Conservation (phyloP, 2,113 vertebrate species). For the Rhinichthys klamathensis region DNA sequence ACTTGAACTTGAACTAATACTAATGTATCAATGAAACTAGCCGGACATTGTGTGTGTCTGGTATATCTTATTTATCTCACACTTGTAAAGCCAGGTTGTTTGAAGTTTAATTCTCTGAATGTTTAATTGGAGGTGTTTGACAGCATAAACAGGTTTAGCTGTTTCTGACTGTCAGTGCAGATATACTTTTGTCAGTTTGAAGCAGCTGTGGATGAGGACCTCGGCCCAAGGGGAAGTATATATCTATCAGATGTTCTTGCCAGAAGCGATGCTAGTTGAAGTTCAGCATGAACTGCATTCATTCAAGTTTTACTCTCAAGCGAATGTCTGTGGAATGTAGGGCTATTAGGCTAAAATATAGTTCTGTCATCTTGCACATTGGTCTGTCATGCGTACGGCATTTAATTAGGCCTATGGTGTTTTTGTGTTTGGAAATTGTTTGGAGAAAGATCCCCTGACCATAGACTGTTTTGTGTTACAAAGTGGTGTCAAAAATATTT, state of each 20-base stretch:
- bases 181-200: neutral
- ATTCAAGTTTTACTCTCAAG: neutral
- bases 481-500: neutral
- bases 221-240: neutral
- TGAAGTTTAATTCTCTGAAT: neutral
- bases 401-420: neutral
- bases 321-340: constrained; percentile 25
- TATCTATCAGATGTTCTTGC: neutral
- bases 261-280: neutral
- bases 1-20: too few relatives aligned
- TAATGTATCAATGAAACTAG: too few relatives aligned
- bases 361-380: neutral
- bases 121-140: constrained; percentile 11
- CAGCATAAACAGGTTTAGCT: neutral
- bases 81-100: neutral
- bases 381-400: neutral
- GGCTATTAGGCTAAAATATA: neutral
- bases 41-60: too few relatives aligned
- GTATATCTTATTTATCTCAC: neutral
- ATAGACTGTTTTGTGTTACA: neutral
- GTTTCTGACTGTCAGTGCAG: neutral
- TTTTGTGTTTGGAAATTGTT: neutral
- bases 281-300: neutral
- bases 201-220: neutral
- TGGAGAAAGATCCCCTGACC: neutral